Conservation (phyloP, 2,113 vertebrate genomes). For the Rutilus rutilus region DNA sequence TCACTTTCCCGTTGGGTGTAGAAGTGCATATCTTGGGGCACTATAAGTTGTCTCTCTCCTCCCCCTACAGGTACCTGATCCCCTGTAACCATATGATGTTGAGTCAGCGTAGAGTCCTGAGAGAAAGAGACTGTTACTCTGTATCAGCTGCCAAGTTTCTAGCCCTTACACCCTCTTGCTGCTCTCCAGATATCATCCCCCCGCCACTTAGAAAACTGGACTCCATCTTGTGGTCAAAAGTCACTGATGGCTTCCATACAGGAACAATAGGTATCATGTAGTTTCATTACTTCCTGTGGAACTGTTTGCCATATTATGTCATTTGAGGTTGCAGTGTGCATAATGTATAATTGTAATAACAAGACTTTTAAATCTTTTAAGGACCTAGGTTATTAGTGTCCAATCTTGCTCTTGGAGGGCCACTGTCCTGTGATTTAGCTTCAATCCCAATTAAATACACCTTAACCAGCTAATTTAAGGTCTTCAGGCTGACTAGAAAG, state of each 20-base stretch:
- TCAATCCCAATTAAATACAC: background rate
- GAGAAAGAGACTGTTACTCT: conserved; percentile 92
- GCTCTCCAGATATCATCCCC: conserved; percentile 83
- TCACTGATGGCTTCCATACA: conserved; percentile 56
- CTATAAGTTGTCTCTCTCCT: background rate
- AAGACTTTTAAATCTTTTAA: background rate
- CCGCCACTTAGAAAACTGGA: conserved; percentile 85
- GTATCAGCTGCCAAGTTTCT: conserved; percentile 90
- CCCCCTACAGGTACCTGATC: conserved; percentile 87
- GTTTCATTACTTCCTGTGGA: background rate
- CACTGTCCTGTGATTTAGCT: background rate
- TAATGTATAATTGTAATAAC: background rate
- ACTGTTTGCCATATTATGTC: background rate
- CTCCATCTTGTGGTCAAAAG: conserved; percentile 87
- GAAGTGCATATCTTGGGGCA: background rate
- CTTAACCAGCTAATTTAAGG: background rate
- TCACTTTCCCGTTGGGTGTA: conserved; percentile 27
- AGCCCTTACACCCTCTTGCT: conserved; percentile 89
- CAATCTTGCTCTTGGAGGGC: background rate
- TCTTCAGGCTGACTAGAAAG: background rate
- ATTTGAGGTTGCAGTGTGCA: background rate
- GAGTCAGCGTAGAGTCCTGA: conserved; percentile 90
- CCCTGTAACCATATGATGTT: conserved; percentile 98
- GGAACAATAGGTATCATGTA: conserved; percentile 53
- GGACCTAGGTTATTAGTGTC: background rate